A percentile compares a stretch with the other conserved stretches of the same genome.
Evolutionary conservation across 2,113 vertebrate species (phyloP).

Genomic region (Tretioscincus oriximinensis): DNA sequence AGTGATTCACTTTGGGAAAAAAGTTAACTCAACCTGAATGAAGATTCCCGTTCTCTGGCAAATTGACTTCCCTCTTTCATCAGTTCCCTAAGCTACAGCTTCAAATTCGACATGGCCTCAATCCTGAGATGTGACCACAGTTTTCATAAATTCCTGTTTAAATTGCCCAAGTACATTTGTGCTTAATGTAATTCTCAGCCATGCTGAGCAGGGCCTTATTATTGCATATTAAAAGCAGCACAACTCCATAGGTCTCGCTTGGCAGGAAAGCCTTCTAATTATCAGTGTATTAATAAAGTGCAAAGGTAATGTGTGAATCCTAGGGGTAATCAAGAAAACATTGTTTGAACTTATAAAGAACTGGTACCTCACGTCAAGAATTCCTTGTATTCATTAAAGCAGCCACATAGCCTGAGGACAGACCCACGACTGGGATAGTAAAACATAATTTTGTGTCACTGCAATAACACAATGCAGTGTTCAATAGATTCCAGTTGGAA

Average conservation of each 20-base stretch:
- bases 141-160: neutral
- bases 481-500: neutral
- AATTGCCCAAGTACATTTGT: neutral
- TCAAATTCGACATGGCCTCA: neutral
- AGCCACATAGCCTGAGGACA: neutral
- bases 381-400: slow-evolving; percentile 2
- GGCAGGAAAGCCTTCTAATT: slow-evolving; percentile 11
- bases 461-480: slow-evolving; percentile 2
- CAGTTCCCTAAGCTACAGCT: neutral
- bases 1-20: neutral
- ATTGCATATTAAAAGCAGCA: rapidly evolving
- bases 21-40: rapidly evolving
- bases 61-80: neutral
- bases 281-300: slow-evolving; percentile 29
- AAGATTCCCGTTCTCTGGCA: neutral
- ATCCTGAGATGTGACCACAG: neutral
- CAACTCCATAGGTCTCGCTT: neutral
- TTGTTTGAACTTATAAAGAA: neutral
- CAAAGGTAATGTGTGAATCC: slow-evolving; percentile 20
- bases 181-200: neutral
- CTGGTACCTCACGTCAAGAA: neutral
- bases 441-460: neutral
- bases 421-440: neutral
- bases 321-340: neutral
- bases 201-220: neutral